Base-by-base conservation (phyloP, 1,140 invertebrate genomes). In the Apolygus lucorum region DNA sequence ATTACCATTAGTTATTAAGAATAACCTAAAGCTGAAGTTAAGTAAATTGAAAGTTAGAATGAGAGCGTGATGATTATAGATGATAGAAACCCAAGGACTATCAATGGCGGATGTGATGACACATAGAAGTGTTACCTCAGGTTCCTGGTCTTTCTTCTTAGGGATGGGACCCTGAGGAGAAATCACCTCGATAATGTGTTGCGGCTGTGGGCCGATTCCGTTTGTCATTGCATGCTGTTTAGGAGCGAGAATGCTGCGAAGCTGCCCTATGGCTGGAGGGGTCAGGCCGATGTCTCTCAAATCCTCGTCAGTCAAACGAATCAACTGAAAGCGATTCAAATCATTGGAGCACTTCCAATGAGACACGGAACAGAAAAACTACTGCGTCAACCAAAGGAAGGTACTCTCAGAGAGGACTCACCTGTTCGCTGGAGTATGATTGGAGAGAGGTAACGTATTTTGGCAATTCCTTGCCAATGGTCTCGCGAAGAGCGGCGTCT, bases 291-390 rank as follows among this genome's bases (percentile, higher is more conserved):
- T 76, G 8, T 84, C 82, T 52, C 78, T 79, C 68, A 83, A 74
- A 70, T 82, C 81, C 69, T 83, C 82, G 68, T 84, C 82, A 42
- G 80, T 81, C 80, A 84, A 80, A 74, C 83, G 82, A 22, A 65
- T 24, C 25, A 65, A 28, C 63, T 65, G n/a, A n/a, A n/a, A n/a
- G n/a, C n/a, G n/a, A n/a, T n/a, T n/a, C n/a, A n/a, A n/a, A n/a
- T n/a, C n/a, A n/a, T 52, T 52, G 11, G n/a, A n/a, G n/a, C 11
- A 52, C 42, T 52, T 13, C 42, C 11, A 52, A 11, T 52, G 11
- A 11, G 42, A 52, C 11, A 52, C 11, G 42, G n/a, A 11, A n/a
- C 42, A 13, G 11, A 52, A 52, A 52, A 52, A n/a, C n/a, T n/a
- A n/a, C n/a, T n/a, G 42, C 42, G n/a, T 13, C 11, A 52, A 52